phyloP scores from a whole-genome alignment of 2,888 invertebrate species.

The Clusia tigrina region DNA sequence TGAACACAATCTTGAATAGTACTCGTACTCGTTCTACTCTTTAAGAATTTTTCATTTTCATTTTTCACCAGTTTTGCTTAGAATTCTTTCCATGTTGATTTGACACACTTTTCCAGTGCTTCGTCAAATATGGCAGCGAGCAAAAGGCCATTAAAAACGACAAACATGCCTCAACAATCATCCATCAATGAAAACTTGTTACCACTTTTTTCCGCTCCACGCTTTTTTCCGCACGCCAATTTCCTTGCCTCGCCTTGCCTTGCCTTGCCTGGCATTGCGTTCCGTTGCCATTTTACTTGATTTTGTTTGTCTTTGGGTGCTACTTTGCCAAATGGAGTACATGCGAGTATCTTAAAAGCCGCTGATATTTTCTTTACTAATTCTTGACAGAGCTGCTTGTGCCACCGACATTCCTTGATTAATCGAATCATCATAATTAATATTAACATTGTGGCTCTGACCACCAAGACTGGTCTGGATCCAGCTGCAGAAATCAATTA shows the following conservation, averaged over 20 bases:
- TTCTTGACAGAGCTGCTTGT: background rate
- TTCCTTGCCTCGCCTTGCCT: conserved; percentile 5
- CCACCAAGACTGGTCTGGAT: too few species aligned
- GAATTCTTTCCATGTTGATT: background rate
- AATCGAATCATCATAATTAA: conserved; percentile 4
- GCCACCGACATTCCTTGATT: background rate
- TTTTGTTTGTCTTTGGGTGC: conserved; percentile 2
- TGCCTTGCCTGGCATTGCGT: background rate
- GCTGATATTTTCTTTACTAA: background rate
- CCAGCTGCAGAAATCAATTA: too few species aligned
- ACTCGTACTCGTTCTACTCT: too few species aligned
- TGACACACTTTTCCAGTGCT: conserved; percentile 1
- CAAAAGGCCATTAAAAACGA: background rate
- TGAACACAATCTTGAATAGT: too few species aligned
- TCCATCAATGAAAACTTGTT: background rate
- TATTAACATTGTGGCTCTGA: background rate
- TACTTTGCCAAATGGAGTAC: background rate
- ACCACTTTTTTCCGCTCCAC: background rate
- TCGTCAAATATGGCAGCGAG: background rate
- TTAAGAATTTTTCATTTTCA: background rate
- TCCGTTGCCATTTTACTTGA: background rate
- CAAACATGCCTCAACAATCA: background rate
- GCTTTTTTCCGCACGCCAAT: background rate
- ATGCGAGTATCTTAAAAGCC: background rate
- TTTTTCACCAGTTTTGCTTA: background rate